Conservation (phyloP, 2,797 vertebrate species). For the Falco rusticolus region DNA sequence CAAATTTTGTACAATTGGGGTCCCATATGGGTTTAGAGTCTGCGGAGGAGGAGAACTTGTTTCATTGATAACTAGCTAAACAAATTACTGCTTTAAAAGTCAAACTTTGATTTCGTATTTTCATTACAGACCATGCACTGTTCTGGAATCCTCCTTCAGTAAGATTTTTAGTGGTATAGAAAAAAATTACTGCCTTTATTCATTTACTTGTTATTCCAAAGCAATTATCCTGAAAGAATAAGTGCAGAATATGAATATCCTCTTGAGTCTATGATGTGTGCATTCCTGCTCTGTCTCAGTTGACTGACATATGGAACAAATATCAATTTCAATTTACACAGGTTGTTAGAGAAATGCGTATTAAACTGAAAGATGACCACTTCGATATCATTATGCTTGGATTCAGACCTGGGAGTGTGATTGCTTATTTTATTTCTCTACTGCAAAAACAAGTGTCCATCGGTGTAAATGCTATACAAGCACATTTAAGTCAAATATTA, state of each 20-base stretch:
- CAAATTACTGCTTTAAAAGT: neutral
- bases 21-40: neutral
- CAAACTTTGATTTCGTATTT: neutral
- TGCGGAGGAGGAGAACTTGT: neutral
- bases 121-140: neutral
- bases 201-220: neutral
- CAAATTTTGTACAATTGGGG: neutral
- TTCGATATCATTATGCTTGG: conserved; percentile 35
- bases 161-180: neutral
- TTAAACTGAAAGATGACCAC: neutral
- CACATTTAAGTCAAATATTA: neutral
- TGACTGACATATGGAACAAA: neutral
- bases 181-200: neutral
- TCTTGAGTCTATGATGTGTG: neutral
- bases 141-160: neutral
- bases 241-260: neutral
- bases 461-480: neutral
- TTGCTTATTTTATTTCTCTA: conserved; percentile 28
- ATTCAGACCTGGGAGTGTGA: conserved; percentile 60
- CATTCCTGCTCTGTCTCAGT: neutral
- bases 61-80: neutral
- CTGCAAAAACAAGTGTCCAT: neutral
- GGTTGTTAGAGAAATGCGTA: conserved; percentile 44
- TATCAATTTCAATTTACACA: conserved; percentile 20
- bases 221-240: neutral